Base-by-base conservation (phyloP, 1,140 invertebrate species). In the Wasmannia auropunctata region DNA sequence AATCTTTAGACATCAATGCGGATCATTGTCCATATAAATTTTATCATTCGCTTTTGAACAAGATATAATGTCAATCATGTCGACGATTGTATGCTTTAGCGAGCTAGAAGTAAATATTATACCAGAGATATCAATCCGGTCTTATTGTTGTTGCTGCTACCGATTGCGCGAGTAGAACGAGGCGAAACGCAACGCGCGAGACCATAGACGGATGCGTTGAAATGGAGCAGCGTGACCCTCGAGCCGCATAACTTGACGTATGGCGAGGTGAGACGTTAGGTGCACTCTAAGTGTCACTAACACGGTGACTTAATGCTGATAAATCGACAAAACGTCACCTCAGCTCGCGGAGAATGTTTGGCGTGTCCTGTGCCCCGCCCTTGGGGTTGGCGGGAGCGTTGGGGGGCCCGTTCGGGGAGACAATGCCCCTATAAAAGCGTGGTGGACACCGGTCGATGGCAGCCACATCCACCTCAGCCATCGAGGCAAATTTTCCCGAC, bases 311-410 rank as follows among this genome's bases (percentile, higher is more conserved):
- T 87, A 89, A 92, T 79, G 85, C 87, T 91, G 90, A 93, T 94
- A 94, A 94, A 87, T 91, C 85, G 77, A 81, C 87, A 87, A 91
- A 86, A 92, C 83, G 69, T 79, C 43, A 89, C 75, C 88, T 77
- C 56, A 86, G 56, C 63, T 77, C 25, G 87, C 49, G 86, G 89
- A 93, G 93, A 94, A 93, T 94, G 93, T 93, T 93, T 91, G 88
- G 91, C 88, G 91, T 91, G 90, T 92, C 89, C 91, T 93, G 80
- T 86, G 94, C 94, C 94, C 93, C 94, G 92, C 94, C 94, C 92
- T 93, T 93, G 89, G 92, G 93, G 91, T 93, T 90, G 91, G 85
- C 89, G 87, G 90, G 89, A 91, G 92, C 74, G 67, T n/a, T 28
- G 49, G 75, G 49, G 75, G 14, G 43, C 56, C 2, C 74, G 79